Evolutionary conservation across 2,888 invertebrate genomes (phyloP).

Genomic region (Tetanocera ferruginea): DNA sequence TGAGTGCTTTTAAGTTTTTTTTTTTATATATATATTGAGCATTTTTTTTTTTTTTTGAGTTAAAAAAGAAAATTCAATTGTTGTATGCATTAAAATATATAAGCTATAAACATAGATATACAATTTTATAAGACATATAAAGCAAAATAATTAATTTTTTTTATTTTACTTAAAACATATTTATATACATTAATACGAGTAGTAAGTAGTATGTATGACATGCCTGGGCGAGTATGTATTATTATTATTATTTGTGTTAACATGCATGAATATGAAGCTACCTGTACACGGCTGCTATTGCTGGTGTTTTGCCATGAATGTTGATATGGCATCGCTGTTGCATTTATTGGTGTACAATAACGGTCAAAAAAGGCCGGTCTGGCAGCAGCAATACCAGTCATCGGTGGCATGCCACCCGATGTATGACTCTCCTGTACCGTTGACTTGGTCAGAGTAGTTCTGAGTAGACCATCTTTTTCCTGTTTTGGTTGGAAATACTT

Average conservation of each 20-base stretch:
- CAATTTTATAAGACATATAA: no score
- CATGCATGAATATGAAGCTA: slow-evolving; percentile 1
- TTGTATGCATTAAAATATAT: no score
- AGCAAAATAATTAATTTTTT: no score
- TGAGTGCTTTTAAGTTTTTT: no score
- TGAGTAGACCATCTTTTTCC: slow-evolving; percentile 40
- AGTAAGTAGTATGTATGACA: no score
- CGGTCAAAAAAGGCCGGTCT: background rate
- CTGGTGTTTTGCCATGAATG: background rate
- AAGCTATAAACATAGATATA: no score
- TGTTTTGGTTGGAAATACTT: background rate
- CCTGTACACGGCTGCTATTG: slow-evolving; percentile 1
- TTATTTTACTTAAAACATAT: no score
- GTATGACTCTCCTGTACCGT: slow-evolving; percentile 46
- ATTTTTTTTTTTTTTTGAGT: no score
- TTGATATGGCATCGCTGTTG: background rate
- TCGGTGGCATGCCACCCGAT: slow-evolving; percentile 29
- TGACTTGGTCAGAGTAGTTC: slow-evolving; percentile 45
- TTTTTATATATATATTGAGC: no score
- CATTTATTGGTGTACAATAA: background rate
- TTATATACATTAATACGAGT: no score
- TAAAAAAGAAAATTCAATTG: no score
- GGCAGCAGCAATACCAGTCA: background rate
- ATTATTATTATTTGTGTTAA: background rate
- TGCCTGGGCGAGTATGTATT: background rate